Base-by-base conservation (phyloP, 2,113 vertebrate genomes). In the Leucopternis melanops region DNA sequence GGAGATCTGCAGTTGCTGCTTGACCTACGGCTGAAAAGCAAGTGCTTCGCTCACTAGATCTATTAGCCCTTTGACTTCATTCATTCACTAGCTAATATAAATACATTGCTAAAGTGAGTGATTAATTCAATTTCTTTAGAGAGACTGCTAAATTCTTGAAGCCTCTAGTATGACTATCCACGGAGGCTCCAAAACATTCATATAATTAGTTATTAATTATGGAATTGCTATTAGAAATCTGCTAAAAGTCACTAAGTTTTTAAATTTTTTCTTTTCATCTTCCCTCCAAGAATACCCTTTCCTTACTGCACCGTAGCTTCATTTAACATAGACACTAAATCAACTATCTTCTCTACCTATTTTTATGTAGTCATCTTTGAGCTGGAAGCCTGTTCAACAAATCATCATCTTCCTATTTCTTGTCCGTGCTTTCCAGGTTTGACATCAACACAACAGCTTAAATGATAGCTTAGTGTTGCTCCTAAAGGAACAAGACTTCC, bases 21-120 rank as follows among this genome's bases (percentile, higher is more conserved):
- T 94, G 94, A 98, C 95, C 98, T 58, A 54, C 90, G 95, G 97
- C 94, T 74, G 86, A 89, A 96, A 95, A 91, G 94, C 91, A 96
- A 87, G 74, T 79, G 72, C 93, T 97, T 91, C 22, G 10, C 95
- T 96, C 95, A 69, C 94, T 92, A 32, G 8, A 81, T 96, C 97
- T 95, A 95, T 98, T 87, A 98, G 96, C 96, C 97, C 96, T 97
- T 96, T 97, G 97, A 97, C 98, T 97, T 88, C 90, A 81, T 92
- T 94, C 94, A 94, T 94, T 97, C 94, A 77, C 16, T 29, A 77
- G 80, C 84, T 97, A 97, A 97, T 95, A 97, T 57, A 97, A 97
- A 98, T 90, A 97, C 93, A 95, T 83, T 47, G 94, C 94, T 91
- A 55, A 97, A 98, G 89, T 92, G 95, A 98, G 97, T 92, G 92